Conservation (phyloP, 2,888 invertebrate species). For the Cheilosia grossa region DNA sequence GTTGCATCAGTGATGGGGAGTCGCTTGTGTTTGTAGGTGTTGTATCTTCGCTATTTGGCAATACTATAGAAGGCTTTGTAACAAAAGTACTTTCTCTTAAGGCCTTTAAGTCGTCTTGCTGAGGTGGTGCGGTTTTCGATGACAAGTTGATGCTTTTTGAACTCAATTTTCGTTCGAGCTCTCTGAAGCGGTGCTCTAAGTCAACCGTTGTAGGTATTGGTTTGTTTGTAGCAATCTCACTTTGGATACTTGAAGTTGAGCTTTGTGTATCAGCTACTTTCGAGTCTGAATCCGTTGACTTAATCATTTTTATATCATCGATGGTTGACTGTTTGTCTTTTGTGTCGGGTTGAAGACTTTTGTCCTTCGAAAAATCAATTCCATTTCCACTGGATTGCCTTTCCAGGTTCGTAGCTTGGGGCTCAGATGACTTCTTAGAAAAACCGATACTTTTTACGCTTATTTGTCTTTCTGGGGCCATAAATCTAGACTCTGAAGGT, state of each 20-base stretch:
- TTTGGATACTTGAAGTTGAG: background rate
- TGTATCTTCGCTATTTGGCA: slow-evolving; percentile 23
- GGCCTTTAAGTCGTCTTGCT: slow-evolving; percentile 9
- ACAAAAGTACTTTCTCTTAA: slow-evolving; percentile 6
- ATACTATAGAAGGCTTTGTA: slow-evolving; percentile 22
- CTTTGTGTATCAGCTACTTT: background rate
- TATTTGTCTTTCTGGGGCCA: no score
- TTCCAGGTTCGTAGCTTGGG: no score
- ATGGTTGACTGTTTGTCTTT: background rate
- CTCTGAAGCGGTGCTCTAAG: slow-evolving; percentile 80
- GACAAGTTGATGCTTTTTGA: slow-evolving; percentile 17
- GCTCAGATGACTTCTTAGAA: no score
- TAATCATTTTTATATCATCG: background rate
- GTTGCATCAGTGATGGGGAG: background rate
- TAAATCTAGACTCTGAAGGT: no score
- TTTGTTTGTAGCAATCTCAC: slow-evolving; percentile 62
- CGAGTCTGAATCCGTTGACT: background rate
- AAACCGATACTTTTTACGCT: no score
- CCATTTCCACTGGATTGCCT: no score
- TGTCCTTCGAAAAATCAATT: no score
- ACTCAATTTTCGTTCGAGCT: slow-evolving; percentile 78
- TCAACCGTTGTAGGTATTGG: slow-evolving; percentile 80
- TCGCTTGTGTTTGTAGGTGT: background rate
- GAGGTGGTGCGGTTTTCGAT: background rate
- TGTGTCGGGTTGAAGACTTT: background rate